Conservation (phyloP, 2,113 vertebrate species). For the Camelus dromedarius region DNA sequence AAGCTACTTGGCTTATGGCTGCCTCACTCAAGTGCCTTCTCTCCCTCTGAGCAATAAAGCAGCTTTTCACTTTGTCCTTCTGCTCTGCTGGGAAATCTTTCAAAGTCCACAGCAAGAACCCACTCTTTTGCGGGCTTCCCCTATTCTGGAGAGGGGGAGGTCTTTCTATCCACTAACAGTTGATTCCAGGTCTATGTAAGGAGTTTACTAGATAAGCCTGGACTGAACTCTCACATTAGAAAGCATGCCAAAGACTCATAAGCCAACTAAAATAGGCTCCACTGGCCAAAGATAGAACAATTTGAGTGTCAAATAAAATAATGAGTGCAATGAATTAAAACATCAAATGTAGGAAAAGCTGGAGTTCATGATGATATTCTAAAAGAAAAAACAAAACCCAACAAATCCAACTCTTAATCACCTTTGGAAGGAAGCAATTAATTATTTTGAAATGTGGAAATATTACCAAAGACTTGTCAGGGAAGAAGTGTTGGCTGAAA, state of each 20-base stretch:
- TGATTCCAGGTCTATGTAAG: background rate
- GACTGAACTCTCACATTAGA: background rate
- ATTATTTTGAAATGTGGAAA: background rate
- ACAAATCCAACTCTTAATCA: background rate
- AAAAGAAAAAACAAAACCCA: background rate
- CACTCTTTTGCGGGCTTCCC: too few species aligned
- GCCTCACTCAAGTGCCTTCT: too few species aligned
- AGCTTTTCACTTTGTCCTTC: too few species aligned
- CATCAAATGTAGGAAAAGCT: background rate
- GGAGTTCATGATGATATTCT: background rate
- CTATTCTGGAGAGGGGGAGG: too few species aligned
- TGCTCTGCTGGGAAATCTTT: too few species aligned
- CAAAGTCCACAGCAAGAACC: too few species aligned
- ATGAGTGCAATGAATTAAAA: background rate
- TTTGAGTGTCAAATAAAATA: background rate
- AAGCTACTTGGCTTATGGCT: too few species aligned
- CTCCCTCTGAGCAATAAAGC: too few species aligned
- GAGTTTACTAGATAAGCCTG: background rate
- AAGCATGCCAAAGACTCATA: background rate
- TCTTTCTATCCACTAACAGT: too few species aligned
- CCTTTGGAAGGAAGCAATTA: background rate
- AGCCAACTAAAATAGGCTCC: background rate
- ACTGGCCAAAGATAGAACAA: background rate
- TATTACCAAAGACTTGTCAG: background rate
- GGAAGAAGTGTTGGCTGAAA: too few species aligned